Conservation (phyloP, 1,140 invertebrate species). For the Caerostris extrusa region DNA sequence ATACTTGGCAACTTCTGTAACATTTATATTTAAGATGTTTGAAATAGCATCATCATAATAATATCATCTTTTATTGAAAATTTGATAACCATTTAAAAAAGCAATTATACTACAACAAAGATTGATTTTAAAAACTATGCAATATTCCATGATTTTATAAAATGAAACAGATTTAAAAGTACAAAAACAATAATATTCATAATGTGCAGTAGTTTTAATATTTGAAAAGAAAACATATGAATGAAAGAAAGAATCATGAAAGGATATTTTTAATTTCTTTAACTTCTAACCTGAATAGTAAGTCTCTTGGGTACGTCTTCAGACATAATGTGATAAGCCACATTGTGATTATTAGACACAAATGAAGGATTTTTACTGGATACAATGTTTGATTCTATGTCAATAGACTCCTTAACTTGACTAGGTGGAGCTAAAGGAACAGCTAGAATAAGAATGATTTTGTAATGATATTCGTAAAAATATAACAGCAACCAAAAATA, state of each 20-base stretch:
- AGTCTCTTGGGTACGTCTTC: neutral
- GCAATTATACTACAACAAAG: no score
- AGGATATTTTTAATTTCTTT: no score
- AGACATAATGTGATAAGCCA: neutral
- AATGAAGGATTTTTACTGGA: neutral
- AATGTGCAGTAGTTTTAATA: no score
- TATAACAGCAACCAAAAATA: neutral
- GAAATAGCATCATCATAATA: no score
- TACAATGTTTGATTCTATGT: neutral
- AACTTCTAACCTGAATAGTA: conserved; percentile 6
- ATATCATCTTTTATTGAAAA: no score
- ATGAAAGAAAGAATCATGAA: no score
- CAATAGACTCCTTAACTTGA: neutral
- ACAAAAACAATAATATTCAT: no score
- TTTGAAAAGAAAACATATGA: no score
- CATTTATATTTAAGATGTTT: neutral
- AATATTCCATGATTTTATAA: no score
- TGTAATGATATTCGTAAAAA: neutral
- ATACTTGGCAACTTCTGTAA: conserved; percentile 52
- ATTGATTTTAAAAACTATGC: no score
- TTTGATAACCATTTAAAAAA: no score
- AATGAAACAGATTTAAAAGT: no score
- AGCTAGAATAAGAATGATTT: neutral
- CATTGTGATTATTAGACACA: neutral
- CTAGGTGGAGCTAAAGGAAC: conserved; percentile 37